These are phyloP conservation scores for Drosophila bipectinata DNA, from an alignment of 1,140 invertebrate genomes.

Conservation along the genomic window DNA sequence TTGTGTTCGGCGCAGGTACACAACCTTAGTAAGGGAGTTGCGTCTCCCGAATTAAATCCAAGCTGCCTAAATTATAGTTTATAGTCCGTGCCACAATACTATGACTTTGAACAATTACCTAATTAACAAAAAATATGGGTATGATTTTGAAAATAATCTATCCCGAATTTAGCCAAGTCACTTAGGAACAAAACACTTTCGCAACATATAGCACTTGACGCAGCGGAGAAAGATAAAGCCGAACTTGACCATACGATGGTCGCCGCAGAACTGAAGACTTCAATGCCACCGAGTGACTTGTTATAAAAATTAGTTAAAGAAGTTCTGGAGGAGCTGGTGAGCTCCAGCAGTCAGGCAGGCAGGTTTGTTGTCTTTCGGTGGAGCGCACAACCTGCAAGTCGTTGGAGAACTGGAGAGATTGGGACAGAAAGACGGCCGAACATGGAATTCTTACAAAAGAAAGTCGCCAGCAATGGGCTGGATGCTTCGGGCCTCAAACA, in stretches of 20 bases:
- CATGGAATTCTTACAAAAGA: constrained; percentile 43
- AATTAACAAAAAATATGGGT: constrained; percentile 22
- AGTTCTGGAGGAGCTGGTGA: constrained; percentile 60
- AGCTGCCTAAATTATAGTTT: neutral
- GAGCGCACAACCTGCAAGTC: constrained; percentile 34
- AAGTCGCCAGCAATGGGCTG: constrained; percentile 33
- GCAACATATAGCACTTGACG: constrained; percentile 12
- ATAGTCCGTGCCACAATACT: neutral
- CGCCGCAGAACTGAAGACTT: constrained; percentile 74
- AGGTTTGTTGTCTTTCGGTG: constrained; percentile 23
- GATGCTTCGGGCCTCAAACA: constrained; percentile 14
- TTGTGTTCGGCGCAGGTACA: constrained; percentile 9
- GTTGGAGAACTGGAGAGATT: constrained; percentile 22
- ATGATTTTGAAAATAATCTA: constrained; percentile 9
- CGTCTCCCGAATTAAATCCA: neutral
- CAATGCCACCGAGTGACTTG: constrained; percentile 59
- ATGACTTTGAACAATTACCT: constrained; percentile 38
- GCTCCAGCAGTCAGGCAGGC: constrained; percentile 1
- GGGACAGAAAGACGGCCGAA: constrained; percentile 17
- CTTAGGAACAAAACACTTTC: constrained; percentile 37
- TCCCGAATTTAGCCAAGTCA: constrained; percentile 35
- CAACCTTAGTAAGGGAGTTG: neutral
- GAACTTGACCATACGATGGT: constrained; percentile 73
- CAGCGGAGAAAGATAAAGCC: constrained; percentile 26
- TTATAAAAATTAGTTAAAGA: constrained; percentile 77